Conservation (phyloP, 2,888 invertebrate genomes). For the Nasonia oneida region DNA sequence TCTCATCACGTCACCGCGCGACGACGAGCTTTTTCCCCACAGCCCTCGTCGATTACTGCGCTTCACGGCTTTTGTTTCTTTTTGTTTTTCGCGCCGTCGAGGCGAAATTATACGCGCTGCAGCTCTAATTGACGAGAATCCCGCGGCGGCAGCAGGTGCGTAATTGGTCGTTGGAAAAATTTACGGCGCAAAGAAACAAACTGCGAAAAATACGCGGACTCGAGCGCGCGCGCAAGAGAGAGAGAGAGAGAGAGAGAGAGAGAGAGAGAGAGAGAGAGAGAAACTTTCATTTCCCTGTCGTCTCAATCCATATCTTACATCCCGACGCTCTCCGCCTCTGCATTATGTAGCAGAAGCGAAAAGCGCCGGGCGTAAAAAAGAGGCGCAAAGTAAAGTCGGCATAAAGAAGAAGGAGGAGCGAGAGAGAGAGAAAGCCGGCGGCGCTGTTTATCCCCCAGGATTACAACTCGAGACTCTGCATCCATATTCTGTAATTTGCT, state of each 20-base stretch:
- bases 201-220: constrained; percentile 30
- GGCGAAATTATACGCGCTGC: background rate
- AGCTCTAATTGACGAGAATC: background rate
- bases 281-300: background rate
- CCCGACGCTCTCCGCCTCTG: constrained; percentile 34
- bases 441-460: constrained; percentile 70
- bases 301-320: constrained; percentile 51
- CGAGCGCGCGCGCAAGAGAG: background rate
- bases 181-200: background rate
- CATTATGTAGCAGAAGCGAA: constrained; percentile 55
- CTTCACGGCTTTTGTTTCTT: background rate
- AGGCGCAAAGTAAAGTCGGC: constrained; percentile 53
- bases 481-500: constrained; percentile 72
- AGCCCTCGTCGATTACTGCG: constrained; percentile 28
- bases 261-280: background rate
- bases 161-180: background rate
- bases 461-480: constrained; percentile 66
- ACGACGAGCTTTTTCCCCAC: background rate
- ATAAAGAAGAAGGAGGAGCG: constrained; percentile 41
- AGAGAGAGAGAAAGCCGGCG: constrained; percentile 42
- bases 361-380: constrained; percentile 54
- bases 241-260: too few relatives aligned
- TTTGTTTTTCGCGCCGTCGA: background rate
- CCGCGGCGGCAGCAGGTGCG: background rate
- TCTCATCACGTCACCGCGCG: constrained; percentile 74